A percentile compares a stretch with the other conserved stretches of the same genome.
phyloP scores from a whole-genome alignment of 2,888 invertebrate genomes.

The Altica lythri region DNA sequence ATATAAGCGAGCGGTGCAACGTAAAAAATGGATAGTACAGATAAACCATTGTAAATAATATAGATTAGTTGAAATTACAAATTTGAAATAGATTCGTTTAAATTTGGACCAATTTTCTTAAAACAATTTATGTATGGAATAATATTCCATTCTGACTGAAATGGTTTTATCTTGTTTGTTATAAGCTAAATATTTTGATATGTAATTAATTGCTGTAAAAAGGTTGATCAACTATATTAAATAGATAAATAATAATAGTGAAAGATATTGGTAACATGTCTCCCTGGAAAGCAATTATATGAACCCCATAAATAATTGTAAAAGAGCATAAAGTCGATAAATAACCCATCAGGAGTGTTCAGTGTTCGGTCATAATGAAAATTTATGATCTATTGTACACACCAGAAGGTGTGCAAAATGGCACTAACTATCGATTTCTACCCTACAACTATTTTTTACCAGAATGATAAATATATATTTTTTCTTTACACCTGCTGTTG shows the following conservation, averaged over 20 bases:
- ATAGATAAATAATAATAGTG: conserved; percentile 28
- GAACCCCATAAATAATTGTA: conserved; percentile 29
- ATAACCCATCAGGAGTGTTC: conserved; percentile 29
- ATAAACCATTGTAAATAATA: no score
- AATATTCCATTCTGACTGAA: not conserved
- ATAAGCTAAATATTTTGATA: not conserved
- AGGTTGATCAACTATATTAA: conserved; percentile 20
- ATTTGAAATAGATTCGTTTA: not conserved
- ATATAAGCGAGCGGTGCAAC: no score
- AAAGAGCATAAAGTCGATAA: conserved; percentile 33
- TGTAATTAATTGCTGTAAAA: no score
- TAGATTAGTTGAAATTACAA: not conserved
- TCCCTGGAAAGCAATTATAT: conserved; percentile 31
- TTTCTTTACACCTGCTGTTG: not conserved
- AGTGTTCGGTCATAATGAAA: conserved; percentile 25
- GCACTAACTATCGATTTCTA: conserved; percentile 20
- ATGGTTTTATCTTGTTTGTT: not conserved
- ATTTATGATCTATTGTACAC: conserved; percentile 27
- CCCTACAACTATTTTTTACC: conserved; percentile 8
- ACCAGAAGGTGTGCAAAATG: conserved; percentile 23
- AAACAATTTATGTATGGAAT: not conserved
- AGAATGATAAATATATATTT: conserved; percentile 1
- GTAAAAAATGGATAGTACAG: no score
- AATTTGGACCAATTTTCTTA: not conserved
- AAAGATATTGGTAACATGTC: conserved; percentile 29